Percentiles rank a stretch among this genome's conserved stretches.
phyloP scores from a whole-genome alignment of 2,888 invertebrate species.

The Tipula unca region DNA sequence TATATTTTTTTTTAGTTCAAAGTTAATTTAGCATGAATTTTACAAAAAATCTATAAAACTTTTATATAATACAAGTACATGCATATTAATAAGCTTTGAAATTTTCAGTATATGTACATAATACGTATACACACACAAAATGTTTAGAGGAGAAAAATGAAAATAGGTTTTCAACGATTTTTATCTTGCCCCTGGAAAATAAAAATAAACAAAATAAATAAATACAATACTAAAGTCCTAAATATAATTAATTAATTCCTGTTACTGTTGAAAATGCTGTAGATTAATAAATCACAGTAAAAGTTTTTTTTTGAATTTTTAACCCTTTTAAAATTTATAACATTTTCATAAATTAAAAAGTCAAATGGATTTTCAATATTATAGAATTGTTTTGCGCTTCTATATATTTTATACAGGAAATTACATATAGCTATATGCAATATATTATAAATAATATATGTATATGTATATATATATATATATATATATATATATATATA shows the following conservation, averaged over 20 bases:
- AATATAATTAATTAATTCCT: neutral
- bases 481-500: no score
- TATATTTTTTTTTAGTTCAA: neutral
- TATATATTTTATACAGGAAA: no score
- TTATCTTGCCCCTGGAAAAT: neutral
- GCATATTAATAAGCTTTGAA: no score
- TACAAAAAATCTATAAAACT: neutral
- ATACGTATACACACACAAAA: neutral
- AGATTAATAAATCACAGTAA: neutral
- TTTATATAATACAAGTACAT: neutral
- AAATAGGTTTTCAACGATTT: neutral
- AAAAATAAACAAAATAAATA: neutral
- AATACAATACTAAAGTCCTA: neutral
- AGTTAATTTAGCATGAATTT: conserved; percentile 8
- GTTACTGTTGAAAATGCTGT: neutral
- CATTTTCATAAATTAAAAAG: neutral
- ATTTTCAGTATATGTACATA: neutral
- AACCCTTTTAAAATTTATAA: neutral
- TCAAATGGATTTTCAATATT: neutral
- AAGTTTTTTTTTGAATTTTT: neutral
- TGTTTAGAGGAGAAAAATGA: neutral
- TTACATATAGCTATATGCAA: no score
- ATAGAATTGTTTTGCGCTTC: neutral
- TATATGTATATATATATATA: no score
- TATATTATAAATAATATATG: no score